Evolutionary conservation across 37 sponge, comb jelly and placozoan species (phyloP).

Genomic region (Haliclona indistincta): DNA sequence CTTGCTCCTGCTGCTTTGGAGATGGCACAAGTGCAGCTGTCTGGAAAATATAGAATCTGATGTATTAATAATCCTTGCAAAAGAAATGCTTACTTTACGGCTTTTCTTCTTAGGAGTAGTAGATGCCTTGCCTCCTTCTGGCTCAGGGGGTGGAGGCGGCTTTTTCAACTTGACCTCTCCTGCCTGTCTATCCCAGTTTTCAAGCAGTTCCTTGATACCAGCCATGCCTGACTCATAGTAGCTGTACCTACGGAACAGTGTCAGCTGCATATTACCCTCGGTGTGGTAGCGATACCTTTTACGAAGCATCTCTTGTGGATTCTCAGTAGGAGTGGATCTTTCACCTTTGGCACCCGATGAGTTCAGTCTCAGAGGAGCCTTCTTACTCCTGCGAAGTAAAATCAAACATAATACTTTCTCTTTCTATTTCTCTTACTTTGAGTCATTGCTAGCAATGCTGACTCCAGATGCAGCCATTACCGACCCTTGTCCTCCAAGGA

Average conservation of each 20-base stretch:
- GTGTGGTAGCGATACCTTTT: background rate
- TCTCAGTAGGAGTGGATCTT: too few species aligned
- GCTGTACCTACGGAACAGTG: constrained; percentile 24
- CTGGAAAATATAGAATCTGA: too few species aligned
- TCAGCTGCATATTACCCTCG: background rate
- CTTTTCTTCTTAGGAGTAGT: constrained; percentile 34
- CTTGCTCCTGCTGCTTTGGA: background rate
- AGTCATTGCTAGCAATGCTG: too few species aligned
- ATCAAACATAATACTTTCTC: too few species aligned
- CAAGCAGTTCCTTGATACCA: constrained; percentile 42
- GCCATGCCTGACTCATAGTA: constrained; percentile 27
- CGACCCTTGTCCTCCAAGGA: too few species aligned
- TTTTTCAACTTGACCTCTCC: constrained; percentile 19
- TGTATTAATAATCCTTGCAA: background rate
- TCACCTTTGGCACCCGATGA: too few species aligned
- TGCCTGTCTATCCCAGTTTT: constrained; percentile 82
- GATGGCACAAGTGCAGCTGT: too few species aligned
- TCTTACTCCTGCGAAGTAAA: background rate
- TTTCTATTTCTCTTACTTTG: too few species aligned
- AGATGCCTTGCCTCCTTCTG: constrained; percentile 13
- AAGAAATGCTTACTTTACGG: background rate
- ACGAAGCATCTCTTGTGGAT: background rate
- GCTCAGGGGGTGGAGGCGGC: background rate
- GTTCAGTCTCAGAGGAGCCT: too few species aligned
- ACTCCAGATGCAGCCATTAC: too few species aligned